Evolutionary conservation across 2,797 vertebrate genomes (phyloP).

Genomic region (Darevskia mixta): DNA sequence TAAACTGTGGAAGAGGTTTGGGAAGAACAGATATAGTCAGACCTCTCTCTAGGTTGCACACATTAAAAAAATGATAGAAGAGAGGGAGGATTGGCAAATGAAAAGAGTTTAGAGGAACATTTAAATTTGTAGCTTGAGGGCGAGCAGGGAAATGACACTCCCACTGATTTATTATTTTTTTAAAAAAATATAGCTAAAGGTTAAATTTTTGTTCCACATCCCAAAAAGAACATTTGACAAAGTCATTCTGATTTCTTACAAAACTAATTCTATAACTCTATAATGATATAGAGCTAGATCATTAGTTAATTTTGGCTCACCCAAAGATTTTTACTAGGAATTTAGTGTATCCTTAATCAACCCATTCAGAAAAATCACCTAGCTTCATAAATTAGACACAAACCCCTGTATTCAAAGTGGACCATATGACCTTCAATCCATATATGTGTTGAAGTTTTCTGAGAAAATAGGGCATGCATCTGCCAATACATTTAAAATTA

Average conservation of each 20-base stretch:
- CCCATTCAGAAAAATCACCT: not conserved
- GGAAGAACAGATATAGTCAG: not conserved
- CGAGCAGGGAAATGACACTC: not conserved
- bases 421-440: not conserved
- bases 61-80: not conserved
- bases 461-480: slow-evolving; percentile 54
- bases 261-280: not conserved
- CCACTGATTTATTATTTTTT: too few species aligned
- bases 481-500: slow-evolving; percentile 71
- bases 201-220: not conserved
- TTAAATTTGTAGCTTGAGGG: not conserved
- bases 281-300: not conserved
- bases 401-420: not conserved
- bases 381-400: not conserved
- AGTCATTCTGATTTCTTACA: not conserved
- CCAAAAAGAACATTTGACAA: not conserved
- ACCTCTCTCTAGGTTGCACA: not conserved
- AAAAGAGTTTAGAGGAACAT: not conserved
- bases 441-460: slow-evolving; percentile 49
- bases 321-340: not conserved
- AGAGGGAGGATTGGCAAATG: not conserved
- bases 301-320: not conserved
- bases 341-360: not conserved
- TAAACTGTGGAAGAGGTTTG: not conserved
- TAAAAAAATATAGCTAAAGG: too few species aligned